Percentiles rank a stretch among this genome's conserved stretches.
Evolutionary conservation across 2,113 vertebrate species (phyloP).

Genomic region (Mustela nigripes): DNA sequence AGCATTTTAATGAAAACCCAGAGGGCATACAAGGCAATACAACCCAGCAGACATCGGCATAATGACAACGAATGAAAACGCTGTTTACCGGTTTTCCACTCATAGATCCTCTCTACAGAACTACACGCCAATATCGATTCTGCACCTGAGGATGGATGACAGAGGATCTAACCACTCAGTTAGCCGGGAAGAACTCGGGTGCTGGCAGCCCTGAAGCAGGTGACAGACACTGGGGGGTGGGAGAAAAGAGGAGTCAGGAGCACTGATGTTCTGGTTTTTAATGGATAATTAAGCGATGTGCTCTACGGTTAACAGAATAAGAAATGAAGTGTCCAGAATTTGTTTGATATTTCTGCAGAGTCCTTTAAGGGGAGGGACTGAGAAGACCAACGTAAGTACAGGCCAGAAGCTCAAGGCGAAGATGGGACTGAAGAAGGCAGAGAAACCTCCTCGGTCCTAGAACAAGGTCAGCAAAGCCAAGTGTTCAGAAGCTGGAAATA

Average conservation of each 20-base stretch:
- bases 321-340: background rate
- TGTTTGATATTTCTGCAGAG: background rate
- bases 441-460: background rate
- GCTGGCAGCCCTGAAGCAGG: background rate
- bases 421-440: background rate
- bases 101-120: background rate
- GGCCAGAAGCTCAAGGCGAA: too few relatives aligned
- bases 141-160: background rate
- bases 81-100: background rate
- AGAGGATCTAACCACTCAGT: background rate
- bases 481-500: background rate
- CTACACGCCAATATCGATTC: background rate
- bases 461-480: background rate
- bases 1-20: constrained; percentile 60
- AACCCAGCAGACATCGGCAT: background rate
- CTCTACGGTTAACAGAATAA: background rate
- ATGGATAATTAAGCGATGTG: background rate
- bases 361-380: background rate
- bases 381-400: background rate
- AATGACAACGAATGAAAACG: background rate
- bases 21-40: background rate
- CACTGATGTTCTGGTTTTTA: background rate
- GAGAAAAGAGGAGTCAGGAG: background rate
- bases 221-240: background rate
- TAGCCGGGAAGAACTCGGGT: background rate